phyloP scores from a whole-genome alignment of 2,888 invertebrate genomes.

The Agonopterix heracliana region DNA sequence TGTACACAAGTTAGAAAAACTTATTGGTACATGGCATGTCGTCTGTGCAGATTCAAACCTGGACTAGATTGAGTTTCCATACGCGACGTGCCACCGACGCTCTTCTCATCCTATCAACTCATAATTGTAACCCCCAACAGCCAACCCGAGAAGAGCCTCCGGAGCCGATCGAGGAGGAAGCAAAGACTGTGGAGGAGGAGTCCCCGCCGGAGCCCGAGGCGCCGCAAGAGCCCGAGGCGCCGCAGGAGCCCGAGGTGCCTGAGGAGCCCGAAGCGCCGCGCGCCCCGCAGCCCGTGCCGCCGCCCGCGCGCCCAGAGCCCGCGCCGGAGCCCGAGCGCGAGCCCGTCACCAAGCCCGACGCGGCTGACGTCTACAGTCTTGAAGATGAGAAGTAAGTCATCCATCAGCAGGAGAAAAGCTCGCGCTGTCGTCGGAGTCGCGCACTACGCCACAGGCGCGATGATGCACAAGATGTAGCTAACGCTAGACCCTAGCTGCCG shows the following conservation, averaged over 20 bases:
- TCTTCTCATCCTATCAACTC: too few relatives aligned
- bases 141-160: slow-evolving; percentile 41
- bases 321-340: not conserved
- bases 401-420: too few relatives aligned
- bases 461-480: too few relatives aligned
- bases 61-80: too few relatives aligned
- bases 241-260: not conserved
- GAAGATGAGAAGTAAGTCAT: slow-evolving; percentile 34
- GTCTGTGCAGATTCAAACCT: too few relatives aligned
- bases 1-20: too few relatives aligned
- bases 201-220: slow-evolving; percentile 3
- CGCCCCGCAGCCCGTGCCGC: not conserved
- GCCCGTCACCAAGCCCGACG: slow-evolving; percentile 9
- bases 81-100: too few relatives aligned
- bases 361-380: slow-evolving; percentile 23
- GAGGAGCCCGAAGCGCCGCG: not conserved
- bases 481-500: too few relatives aligned
- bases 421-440: too few relatives aligned
- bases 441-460: too few relatives aligned
- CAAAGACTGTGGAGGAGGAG: not conserved
- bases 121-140: slow-evolving; percentile 15
- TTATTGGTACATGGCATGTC: too few relatives aligned
- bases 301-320: not conserved
- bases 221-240: not conserved
- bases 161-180: slow-evolving; percentile 42